phyloP scores from a whole-genome alignment of 2,113 vertebrate genomes.

The Macquaria ambigua region DNA sequence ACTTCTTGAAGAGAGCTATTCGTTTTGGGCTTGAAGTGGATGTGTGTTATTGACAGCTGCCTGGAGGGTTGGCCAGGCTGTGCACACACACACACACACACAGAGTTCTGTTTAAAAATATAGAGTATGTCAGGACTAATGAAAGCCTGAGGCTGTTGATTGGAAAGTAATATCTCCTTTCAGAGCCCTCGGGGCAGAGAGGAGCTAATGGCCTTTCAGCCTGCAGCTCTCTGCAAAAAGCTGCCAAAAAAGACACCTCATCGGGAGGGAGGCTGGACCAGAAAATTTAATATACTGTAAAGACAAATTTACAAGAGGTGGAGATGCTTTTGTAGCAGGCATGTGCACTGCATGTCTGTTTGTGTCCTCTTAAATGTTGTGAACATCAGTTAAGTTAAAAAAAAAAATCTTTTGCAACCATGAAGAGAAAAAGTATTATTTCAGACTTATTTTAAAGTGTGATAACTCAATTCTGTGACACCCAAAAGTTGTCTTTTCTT shows the following conservation, averaged over 20 bases:
- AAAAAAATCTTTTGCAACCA: too few relatives aligned
- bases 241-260: conserved; percentile 32
- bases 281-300: conserved; percentile 12
- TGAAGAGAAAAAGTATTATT: neutral
- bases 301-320: neutral
- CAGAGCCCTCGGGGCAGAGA: conserved; percentile 21
- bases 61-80: neutral
- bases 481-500: neutral
- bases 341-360: neutral
- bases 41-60: conserved; percentile 20
- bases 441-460: neutral
- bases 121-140: conserved; percentile 46
- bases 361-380: neutral
- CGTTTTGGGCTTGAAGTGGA: conserved; percentile 21
- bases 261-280: neutral
- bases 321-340: neutral
- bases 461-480: neutral
- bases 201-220: conserved; percentile 55
- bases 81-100: conserved; percentile 20
- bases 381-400: neutral
- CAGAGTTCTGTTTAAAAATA: conserved; percentile 6
- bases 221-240: conserved; percentile 33
- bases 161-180: conserved; percentile 60
- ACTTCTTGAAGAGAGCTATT: neutral
- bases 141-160: conserved; percentile 60